Percentiles rank a stretch among this genome's conserved stretches.
These are phyloP conservation scores for Rhamnusium bicolor DNA, from an alignment of 2,888 invertebrate species.

Conservation along the genomic window DNA sequence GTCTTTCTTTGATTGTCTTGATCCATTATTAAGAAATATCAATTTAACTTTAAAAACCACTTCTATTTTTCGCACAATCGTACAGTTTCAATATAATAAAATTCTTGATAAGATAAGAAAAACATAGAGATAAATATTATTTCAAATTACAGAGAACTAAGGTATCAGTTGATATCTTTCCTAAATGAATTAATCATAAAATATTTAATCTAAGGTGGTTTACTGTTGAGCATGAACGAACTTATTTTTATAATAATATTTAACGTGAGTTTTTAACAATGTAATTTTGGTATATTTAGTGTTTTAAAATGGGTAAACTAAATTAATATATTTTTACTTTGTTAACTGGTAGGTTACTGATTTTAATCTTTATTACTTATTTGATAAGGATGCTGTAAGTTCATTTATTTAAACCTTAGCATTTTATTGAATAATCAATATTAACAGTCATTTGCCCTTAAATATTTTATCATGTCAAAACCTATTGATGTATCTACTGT, in stretches of 20 bases:
- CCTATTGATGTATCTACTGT: too few relatives aligned
- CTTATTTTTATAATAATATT: not conserved
- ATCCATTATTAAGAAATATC: conserved; percentile 23
- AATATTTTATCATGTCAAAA: too few relatives aligned
- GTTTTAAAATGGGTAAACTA: too few relatives aligned
- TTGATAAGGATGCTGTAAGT: too few relatives aligned
- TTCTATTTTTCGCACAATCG: not conserved
- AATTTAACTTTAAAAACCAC: not conserved
- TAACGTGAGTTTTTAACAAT: not conserved
- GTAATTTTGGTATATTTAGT: too few relatives aligned
- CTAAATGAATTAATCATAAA: conserved; percentile 6
- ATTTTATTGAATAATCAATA: too few relatives aligned
- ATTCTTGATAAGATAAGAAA: conserved; percentile 27
- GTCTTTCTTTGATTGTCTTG: conserved; percentile 41
- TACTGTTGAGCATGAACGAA: not conserved
- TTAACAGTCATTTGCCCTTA: too few relatives aligned
- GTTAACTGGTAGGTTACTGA: not conserved
- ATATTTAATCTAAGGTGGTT: not conserved
- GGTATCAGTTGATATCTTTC: conserved; percentile 14
- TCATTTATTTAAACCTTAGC: too few relatives aligned
- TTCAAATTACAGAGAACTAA: not conserved
- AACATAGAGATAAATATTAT: conserved; percentile 25
- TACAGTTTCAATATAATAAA: conserved; percentile 4
- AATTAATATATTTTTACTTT: too few relatives aligned
- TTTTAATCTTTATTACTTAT: not conserved